Evolutionary conservation across 1,140 invertebrate species (phyloP), one percentile per base, ranked within the genome.

Genomic region (Anoplolepis gracilipes): DNA sequence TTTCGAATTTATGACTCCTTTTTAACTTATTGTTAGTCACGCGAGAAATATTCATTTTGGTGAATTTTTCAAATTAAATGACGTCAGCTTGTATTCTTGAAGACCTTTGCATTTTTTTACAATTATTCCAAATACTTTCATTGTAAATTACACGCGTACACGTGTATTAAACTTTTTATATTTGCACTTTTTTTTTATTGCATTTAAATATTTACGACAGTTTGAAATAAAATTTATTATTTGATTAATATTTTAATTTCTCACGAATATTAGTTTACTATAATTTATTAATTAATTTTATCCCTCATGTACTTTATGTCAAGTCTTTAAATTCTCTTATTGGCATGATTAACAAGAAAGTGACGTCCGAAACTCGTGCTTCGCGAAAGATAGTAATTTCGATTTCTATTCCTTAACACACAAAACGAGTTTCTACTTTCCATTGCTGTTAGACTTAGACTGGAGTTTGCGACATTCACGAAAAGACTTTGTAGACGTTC

Each of bases 401-500:
- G 72, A 84, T 75, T 62, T 75, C 57, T 55, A 64, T 53, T 59
- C 28, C 28, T 33, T 62, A 46, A 75, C 77, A 53, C 57, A 39
- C 39, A 36, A 30, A 42, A 30, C 46, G 73, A 36, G 28, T 84
- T 76, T 73, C 53, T 53, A 84, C 70, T 76, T 84, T 84, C 79
- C 79, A 84, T 46, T 36, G 57, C 39, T 49, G 46, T 75, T 84
- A 61, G 57, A 73, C 13, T 59, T 84, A 46, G 57, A 73, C 13
- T 59, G 46, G 57, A 28, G 22, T 72, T 82, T 84, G 57, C 79
- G 39, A 61, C 79, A 84, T 84, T 84, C 79, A 77, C 61, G 70
- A 77, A 85, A 85, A 76, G 82, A 61, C 61, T 55, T 67, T 22
- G 82, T 64, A 85, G 73, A 73, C 59, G 59, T 77, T 77, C 70